These are phyloP conservation scores for Artemisiospiza belli DNA, from an alignment of 2,113 vertebrate genomes.

Conservation along the genomic window DNA sequence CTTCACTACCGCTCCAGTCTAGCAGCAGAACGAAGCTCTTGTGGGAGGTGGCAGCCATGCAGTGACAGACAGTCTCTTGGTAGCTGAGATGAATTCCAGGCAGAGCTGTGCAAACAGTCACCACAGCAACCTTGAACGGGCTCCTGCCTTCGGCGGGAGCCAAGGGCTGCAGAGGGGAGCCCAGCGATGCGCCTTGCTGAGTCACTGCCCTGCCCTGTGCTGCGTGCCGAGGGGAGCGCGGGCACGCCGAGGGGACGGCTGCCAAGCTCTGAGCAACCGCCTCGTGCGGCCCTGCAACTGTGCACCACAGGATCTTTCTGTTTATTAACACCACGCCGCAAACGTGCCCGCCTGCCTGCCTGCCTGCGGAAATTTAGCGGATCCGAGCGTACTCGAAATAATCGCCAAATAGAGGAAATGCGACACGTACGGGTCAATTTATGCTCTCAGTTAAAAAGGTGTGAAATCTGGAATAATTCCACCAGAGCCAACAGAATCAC, in stretches of 20 bases:
- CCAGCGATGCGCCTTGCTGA: constrained; percentile 8
- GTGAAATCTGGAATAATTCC: constrained; percentile 68
- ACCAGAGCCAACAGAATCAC: constrained; percentile 43
- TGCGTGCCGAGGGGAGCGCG: background rate
- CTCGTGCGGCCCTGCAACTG: constrained; percentile 31
- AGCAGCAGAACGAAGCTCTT: constrained; percentile 18
- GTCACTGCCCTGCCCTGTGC: constrained; percentile 8
- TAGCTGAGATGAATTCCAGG: constrained; percentile 50
- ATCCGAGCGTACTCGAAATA: constrained; percentile 43
- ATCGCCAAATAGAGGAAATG: constrained; percentile 66
- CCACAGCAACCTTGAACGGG: constrained; percentile 51
- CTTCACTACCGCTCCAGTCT: background rate
- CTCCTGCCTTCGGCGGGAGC: background rate
- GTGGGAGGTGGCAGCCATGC: constrained; percentile 52
- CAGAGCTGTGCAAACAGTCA: constrained; percentile 45
- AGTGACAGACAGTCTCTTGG: constrained; percentile 50
- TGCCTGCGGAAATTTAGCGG: constrained; percentile 37
- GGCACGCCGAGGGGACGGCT: background rate
- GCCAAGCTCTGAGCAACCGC: constrained; percentile 35
- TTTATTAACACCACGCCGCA: constrained; percentile 63
- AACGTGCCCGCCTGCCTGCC: constrained; percentile 45
- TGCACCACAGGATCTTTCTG: constrained; percentile 42
- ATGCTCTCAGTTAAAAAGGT: constrained; percentile 66
- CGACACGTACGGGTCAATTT: constrained; percentile 64
- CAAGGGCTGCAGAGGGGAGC: background rate